Base-by-base conservation (phyloP, 1,140 invertebrate genomes). In the Physella acuta region DNA sequence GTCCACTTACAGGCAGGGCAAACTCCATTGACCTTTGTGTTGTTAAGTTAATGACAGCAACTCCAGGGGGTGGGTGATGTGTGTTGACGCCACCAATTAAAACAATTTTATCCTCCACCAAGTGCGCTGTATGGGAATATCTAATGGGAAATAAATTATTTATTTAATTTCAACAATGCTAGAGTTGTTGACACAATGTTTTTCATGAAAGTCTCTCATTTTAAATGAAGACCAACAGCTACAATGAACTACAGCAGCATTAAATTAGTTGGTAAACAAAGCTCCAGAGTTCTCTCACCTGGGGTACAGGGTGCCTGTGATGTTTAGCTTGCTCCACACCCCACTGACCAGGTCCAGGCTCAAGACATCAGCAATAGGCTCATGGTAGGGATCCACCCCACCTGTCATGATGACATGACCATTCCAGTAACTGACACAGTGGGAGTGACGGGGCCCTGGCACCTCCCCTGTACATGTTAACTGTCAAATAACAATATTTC, bases 21-120 rank as follows among this genome's bases (percentile, higher is more conserved):
- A 81, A 85, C 74, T 87, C 85, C 28, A 67, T 59, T 64, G 73
- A 79, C 2, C 34, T 52, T 3, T 75, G 66, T 36, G 74, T 76
- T 31, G 52, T 33, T 34, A 88, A 75, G 79, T 87, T 73, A 36
- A 87, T 68, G 4, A 87, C 73, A 68, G 78, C 80, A 26, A 87
- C 68, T 20, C 85, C 86, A 59, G 84, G 85, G 51, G 80, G 77
- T 49, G 62, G 55, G 31, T 76, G 75, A 56, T 75, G 62, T 2
- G 78, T 58, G 36, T 74, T 79, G 3, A 87, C 81, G 59, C 86
- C 87, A 39, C 86, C 86, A 39, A 88, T 73, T 17, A 87, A 61
- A 31, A 87, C 44, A 34, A 87, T 70, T 4, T 71, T 69, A 64
- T 85, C 76, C 4, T 77, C 72, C 34, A 80, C 61, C 20, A 85